phyloP scores from a whole-genome alignment of 2,888 invertebrate species.

The Zelleria hepariella region DNA sequence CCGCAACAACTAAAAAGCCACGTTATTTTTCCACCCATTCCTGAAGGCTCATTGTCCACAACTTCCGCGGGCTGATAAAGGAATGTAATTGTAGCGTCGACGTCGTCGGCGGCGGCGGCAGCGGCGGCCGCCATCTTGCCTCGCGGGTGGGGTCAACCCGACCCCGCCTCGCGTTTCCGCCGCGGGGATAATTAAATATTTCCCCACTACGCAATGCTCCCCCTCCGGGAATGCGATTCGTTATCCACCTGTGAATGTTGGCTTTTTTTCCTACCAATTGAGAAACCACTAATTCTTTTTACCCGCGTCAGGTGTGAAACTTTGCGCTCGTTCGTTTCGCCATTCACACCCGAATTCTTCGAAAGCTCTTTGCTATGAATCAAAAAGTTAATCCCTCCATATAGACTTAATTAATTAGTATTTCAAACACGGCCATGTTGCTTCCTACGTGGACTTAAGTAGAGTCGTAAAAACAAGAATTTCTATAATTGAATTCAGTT shows the following conservation, averaged over 20 bases:
- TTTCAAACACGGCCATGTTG: not conserved
- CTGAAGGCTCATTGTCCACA: not conserved
- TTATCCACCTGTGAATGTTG: constrained; percentile 17
- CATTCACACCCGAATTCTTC: not conserved
- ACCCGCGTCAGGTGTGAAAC: not conserved
- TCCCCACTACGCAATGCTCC: constrained; percentile 54
- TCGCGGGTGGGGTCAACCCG: constrained; percentile 63
- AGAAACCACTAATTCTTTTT: constrained; percentile 4
- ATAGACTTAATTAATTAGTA: not conserved
- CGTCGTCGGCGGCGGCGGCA: constrained; percentile 41
- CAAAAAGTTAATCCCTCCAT: not conserved
- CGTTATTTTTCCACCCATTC: not conserved
- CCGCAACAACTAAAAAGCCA: not conserved
- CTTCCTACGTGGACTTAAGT: not conserved
- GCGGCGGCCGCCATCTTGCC: constrained; percentile 56
- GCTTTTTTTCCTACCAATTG: constrained; percentile 7
- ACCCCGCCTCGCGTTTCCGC: constrained; percentile 68
- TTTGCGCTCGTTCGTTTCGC: not conserved
- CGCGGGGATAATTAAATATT: constrained; percentile 63
- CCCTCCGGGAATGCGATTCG: constrained; percentile 50
- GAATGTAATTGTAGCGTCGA: constrained; percentile 56
- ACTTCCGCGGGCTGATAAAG: constrained; percentile 44
- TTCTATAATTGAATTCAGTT: not conserved
- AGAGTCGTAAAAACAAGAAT: not conserved
- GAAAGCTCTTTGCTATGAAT: not conserved